These are phyloP conservation scores for Diphyllodes magnificus DNA, from an alignment of 2,113 vertebrate species.

Conservation along the genomic window DNA sequence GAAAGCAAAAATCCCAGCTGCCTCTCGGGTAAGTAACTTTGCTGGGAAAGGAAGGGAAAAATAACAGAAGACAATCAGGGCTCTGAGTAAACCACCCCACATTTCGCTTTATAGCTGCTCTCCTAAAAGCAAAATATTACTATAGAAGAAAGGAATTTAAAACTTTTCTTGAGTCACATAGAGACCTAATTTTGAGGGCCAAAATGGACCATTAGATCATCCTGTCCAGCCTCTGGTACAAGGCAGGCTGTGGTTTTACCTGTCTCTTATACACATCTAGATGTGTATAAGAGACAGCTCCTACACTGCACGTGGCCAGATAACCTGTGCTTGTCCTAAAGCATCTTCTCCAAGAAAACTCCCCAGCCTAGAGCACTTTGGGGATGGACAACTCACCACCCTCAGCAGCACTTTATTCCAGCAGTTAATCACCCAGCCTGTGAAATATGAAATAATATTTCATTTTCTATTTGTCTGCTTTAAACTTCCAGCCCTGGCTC, in stretches of 20 bases:
- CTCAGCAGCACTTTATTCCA: neutral
- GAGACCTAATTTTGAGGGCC: neutral
- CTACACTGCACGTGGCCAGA: neutral
- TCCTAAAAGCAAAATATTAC: neutral
- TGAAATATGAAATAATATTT: neutral
- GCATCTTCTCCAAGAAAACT: neutral
- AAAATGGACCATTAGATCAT: neutral
- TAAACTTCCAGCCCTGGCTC: neutral
- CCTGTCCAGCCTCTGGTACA: neutral
- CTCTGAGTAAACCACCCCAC: neutral
- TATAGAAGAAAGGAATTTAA: neutral
- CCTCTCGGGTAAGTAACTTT: neutral
- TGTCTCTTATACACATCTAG: too few species aligned
- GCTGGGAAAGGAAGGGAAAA: neutral
- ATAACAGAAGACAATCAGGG: neutral
- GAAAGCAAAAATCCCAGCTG: neutral
- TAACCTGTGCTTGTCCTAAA: neutral
- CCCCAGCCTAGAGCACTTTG: neutral
- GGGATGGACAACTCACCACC: neutral
- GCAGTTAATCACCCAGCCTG: neutral
- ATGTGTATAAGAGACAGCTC: too few species aligned
- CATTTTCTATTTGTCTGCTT: neutral
- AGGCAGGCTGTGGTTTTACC: neutral
- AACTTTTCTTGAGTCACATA: neutral
- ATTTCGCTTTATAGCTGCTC: neutral